These are phyloP conservation scores for Notamacropus eugenii DNA, from an alignment of 2,797 vertebrate genomes.

Conservation along the genomic window DNA sequence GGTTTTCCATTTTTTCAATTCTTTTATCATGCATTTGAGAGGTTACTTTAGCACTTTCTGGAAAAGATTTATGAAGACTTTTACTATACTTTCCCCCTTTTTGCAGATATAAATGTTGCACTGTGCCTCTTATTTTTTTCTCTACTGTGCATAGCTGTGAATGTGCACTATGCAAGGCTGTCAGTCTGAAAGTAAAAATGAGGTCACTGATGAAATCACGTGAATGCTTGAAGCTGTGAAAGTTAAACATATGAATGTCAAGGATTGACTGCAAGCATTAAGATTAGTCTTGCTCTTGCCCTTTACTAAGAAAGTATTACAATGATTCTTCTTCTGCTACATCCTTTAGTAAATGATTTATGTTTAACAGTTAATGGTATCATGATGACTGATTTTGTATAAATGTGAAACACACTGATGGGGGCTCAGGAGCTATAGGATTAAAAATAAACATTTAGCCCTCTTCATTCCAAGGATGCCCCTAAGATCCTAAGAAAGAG, in stretches of 20 bases:
- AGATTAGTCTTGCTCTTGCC: neutral
- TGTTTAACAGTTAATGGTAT: neutral
- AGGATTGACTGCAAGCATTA: neutral
- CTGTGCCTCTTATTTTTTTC: neutral
- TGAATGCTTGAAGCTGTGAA: neutral
- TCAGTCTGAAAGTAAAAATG: neutral
- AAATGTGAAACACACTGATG: neutral
- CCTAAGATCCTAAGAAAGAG: neutral
- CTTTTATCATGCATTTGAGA: neutral
- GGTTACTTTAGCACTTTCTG: neutral
- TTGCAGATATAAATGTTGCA: neutral
- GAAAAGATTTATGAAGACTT: neutral
- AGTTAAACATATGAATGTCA: neutral
- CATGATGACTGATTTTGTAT: neutral
- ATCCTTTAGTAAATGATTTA: neutral
- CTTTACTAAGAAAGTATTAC: neutral
- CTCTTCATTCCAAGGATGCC: neutral
- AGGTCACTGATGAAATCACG: neutral
- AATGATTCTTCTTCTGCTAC: neutral
- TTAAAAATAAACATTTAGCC: neutral
- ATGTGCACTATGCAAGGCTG: neutral
- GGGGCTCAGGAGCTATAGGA: neutral
- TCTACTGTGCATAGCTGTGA: neutral
- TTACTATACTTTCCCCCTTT: neutral
- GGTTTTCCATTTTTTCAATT: neutral